phyloP scores from a whole-genome alignment of 2,797 vertebrate species.

The Amphiprion clarkii region DNA sequence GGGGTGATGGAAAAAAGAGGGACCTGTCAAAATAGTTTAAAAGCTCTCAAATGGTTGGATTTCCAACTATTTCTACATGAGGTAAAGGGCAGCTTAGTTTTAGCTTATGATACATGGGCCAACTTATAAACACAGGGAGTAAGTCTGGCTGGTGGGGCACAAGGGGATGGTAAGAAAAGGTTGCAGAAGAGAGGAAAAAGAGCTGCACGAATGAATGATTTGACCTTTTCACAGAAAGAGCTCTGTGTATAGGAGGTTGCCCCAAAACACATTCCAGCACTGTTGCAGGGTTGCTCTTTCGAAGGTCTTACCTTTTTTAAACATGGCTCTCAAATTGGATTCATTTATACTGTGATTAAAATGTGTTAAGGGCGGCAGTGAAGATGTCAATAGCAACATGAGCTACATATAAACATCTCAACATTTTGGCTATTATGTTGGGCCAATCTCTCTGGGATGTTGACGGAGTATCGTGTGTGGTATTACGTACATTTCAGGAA shows the following conservation, averaged over 20 bases:
- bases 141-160: slow-evolving; percentile 76
- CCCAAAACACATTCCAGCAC: slow-evolving; percentile 77
- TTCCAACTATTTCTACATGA: slow-evolving; percentile 82
- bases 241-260: slow-evolving; percentile 81
- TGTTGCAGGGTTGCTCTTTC: slow-evolving; percentile 67
- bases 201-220: slow-evolving; percentile 82
- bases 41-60: slow-evolving; percentile 79
- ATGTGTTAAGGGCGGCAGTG: slow-evolving; percentile 3
- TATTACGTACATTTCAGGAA: slow-evolving; percentile 16
- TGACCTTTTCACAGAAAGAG: slow-evolving; percentile 86
- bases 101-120: slow-evolving; percentile 80
- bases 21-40: slow-evolving; percentile 85
- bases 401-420: not conserved
- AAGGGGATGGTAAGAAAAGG: slow-evolving; percentile 79
- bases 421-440: not conserved
- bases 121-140: slow-evolving; percentile 82
- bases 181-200: slow-evolving; percentile 80
- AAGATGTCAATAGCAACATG: slow-evolving; percentile 8
- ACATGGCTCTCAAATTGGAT: slow-evolving; percentile 56
- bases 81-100: slow-evolving; percentile 82
- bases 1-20: slow-evolving; percentile 78
- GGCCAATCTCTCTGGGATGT: not conserved
- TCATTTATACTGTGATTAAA: slow-evolving; percentile 45
- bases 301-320: slow-evolving; percentile 58
- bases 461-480: not conserved